Evolutionary conservation across 2,113 vertebrate genomes (phyloP).

Genomic region (Megaleporinus macrocephalus): DNA sequence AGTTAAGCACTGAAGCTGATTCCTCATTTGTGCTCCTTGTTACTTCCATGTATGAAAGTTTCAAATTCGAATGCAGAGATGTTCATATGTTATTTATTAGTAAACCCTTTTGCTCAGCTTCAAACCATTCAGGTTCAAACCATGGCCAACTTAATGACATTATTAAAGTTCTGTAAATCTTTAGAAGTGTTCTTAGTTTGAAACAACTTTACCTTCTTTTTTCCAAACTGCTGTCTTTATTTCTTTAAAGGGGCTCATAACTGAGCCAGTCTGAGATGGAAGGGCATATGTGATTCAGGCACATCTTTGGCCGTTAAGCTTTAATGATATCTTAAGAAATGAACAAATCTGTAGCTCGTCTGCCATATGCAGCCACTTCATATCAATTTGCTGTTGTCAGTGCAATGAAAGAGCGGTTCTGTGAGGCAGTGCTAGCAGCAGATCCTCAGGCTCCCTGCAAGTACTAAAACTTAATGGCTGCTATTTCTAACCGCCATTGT

Average conservation of each 20-base stretch:
- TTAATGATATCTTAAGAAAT: conserved; percentile 87
- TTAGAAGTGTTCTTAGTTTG: background rate
- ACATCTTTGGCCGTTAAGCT: conserved; percentile 82
- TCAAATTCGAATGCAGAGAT: no score
- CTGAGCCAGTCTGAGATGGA: conserved; percentile 64
- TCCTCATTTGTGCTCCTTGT: no score
- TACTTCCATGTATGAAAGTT: no score
- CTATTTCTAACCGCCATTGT: conserved; percentile 84
- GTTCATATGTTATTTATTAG: no score
- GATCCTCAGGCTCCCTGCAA: conserved; percentile 81
- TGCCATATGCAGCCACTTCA: conserved; percentile 88
- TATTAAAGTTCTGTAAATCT: background rate
- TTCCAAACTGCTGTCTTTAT: background rate
- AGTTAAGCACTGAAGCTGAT: no score
- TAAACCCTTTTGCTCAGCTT: no score
- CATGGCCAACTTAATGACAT: background rate
- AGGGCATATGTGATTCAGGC: conserved; percentile 83
- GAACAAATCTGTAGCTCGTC: conserved; percentile 84
- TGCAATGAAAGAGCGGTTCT: conserved; percentile 76
- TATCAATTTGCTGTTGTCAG: conserved; percentile 91
- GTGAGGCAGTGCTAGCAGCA: conserved; percentile 77
- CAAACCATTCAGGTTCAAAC: no score
- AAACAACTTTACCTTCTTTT: background rate
- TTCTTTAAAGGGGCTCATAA: conserved; percentile 45
- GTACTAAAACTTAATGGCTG: conserved; percentile 85